phyloP scores from a whole-genome alignment of 2,113 vertebrate species.

The Gracilinanus agilis region DNA sequence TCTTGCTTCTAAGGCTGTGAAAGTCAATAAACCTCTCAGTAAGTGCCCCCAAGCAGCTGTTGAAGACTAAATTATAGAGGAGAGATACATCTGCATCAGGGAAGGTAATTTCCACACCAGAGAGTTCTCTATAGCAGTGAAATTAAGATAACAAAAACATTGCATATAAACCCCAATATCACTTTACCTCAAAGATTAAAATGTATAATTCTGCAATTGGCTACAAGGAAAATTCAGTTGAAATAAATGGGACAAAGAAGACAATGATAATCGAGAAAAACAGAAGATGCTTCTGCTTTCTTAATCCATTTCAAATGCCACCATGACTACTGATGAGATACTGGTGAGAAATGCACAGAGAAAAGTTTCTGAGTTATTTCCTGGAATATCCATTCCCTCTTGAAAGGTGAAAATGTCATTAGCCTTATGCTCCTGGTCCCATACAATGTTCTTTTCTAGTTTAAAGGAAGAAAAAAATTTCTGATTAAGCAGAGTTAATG shows the following conservation, averaged over 20 bases:
- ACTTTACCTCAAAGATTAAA: not conserved
- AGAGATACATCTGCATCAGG: not conserved
- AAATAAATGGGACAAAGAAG: not conserved
- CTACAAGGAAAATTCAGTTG: not conserved
- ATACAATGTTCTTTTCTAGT: not conserved
- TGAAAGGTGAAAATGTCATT: slow-evolving; percentile 63
- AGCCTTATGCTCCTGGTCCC: slow-evolving; percentile 51
- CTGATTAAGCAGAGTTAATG: not conserved
- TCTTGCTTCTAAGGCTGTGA: not conserved
- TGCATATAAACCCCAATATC: not conserved
- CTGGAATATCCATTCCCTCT: slow-evolving; percentile 40
- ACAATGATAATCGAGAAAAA: not conserved
- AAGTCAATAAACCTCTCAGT: not conserved
- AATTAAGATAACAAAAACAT: not conserved
- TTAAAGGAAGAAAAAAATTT: slow-evolving; percentile 17
- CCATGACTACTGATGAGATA: not conserved
- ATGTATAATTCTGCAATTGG: not conserved
- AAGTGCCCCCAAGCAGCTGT: not conserved
- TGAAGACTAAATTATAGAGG: not conserved
- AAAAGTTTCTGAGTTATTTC: slow-evolving; percentile 34
- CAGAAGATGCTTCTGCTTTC: not conserved
- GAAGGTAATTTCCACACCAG: not conserved
- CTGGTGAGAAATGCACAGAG: not conserved
- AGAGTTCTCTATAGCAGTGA: not conserved
- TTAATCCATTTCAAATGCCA: not conserved